Evolutionary conservation across 2,113 vertebrate species (phyloP).

Genomic region (Cyprinus carpio): DNA sequence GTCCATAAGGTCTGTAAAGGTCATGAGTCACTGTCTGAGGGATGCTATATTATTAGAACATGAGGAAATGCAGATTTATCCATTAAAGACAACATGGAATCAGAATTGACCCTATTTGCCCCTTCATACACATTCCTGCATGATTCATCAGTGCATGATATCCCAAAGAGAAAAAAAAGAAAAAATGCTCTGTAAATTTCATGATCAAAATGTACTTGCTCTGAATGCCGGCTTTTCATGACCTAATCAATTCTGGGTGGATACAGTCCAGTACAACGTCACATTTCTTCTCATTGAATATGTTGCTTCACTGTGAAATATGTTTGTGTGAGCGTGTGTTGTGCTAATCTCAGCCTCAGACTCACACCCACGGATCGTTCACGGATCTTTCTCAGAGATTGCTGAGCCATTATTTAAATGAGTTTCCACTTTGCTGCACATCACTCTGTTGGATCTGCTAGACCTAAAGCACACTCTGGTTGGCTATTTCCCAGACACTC

Average conservation of each 20-base stretch:
- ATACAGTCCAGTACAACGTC: not conserved
- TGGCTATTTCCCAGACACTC: not conserved
- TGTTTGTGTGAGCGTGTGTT: not conserved
- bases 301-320: not conserved
- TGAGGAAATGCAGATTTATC: not conserved
- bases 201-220: not conserved
- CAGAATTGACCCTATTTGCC: not conserved
- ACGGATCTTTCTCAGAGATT: not conserved
- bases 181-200: not conserved
- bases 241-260: not conserved
- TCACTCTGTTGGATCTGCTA: not conserved
- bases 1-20: constrained; percentile 5
- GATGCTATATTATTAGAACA: not conserved
- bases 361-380: not conserved
- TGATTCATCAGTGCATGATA: not conserved
- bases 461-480: not conserved
- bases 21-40: not conserved
- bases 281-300: not conserved
- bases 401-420: constrained; percentile 10
- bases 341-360: not conserved
- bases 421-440: not conserved
- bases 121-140: not conserved
- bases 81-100: not conserved
- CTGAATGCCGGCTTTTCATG: not conserved
- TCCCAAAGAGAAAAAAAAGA: not conserved